Evolutionary conservation across 2,113 vertebrate genomes (phyloP).

Genomic region (Vulpes lagopus): DNA sequence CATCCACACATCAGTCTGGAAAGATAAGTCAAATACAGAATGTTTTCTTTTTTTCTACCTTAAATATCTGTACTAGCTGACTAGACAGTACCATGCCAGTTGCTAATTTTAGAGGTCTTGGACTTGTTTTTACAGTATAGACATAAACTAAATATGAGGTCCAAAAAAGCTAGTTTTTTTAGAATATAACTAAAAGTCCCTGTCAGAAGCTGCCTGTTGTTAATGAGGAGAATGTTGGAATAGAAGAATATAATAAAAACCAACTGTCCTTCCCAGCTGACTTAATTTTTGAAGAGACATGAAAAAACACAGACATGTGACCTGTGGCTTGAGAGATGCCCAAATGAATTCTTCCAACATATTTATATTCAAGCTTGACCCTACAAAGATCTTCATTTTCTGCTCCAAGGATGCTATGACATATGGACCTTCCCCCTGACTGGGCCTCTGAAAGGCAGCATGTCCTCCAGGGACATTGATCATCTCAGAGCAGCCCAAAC

Average conservation of each 20-base stretch:
- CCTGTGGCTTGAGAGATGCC: constrained; percentile 44
- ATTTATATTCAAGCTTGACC: constrained; percentile 42
- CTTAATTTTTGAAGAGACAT: constrained; percentile 65
- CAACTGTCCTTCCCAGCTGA: constrained; percentile 40
- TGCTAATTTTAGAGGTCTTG: constrained; percentile 54
- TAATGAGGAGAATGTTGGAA: constrained; percentile 51
- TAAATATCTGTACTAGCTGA: constrained; percentile 4
- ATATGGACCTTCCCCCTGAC: neutral
- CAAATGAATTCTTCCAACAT: constrained; percentile 43
- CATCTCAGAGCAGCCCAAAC: neutral
- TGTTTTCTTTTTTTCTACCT: constrained; percentile 60
- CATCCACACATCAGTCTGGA: neutral
- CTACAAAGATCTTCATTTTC: neutral
- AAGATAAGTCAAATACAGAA: constrained; percentile 47
- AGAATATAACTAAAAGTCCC: constrained; percentile 38
- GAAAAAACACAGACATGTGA: constrained; percentile 51
- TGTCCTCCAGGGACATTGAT: neutral
- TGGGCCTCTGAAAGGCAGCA: neutral
- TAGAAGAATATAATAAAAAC: constrained; percentile 53
- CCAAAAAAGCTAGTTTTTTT: neutral
- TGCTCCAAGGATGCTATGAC: neutral
- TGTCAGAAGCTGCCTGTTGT: constrained; percentile 49
- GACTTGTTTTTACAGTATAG: neutral
- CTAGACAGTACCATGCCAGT: neutral
- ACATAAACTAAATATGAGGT: constrained; percentile 20